Conservation (phyloP, 64 coral and sea anemone genomes). For the Dendrophyllia cribrosa region DNA sequence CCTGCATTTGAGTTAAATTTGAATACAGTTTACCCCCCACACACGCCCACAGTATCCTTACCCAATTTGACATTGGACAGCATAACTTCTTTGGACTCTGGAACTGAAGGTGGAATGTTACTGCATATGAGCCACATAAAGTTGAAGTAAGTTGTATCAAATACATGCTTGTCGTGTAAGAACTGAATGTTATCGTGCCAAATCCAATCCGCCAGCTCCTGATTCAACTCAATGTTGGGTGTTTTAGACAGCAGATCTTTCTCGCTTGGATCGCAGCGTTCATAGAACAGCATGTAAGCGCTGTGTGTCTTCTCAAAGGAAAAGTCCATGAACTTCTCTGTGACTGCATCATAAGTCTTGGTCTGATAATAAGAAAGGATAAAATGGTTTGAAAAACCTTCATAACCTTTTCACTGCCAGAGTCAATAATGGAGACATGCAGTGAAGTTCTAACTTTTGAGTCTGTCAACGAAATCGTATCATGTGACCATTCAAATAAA, state of each 20-base stretch:
- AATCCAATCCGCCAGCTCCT: constrained; percentile 90
- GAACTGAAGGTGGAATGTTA: constrained; percentile 76
- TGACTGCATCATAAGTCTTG: constrained; percentile 97
- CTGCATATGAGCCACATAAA: constrained; percentile 97
- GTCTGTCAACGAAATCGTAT: too few relatives aligned
- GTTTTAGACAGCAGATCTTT: constrained; percentile 30
- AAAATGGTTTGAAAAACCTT: not conserved
- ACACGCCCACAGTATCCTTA: not conserved
- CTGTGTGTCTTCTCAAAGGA: constrained; percentile 99
- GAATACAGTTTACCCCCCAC: too few relatives aligned
- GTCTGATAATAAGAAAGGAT: constrained; percentile 57
- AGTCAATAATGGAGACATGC: not conserved
- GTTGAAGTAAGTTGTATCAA: constrained; percentile 99
- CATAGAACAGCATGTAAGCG: constrained; percentile 99
- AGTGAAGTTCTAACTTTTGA: too few relatives aligned
- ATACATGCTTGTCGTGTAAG: constrained; percentile 95
- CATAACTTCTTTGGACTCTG: constrained; percentile 65
- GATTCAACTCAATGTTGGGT: constrained; percentile 50
- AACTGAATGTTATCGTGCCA: constrained; percentile 99
- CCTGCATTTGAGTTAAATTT: too few relatives aligned
- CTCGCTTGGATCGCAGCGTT: constrained; percentile 73
- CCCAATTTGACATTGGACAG: constrained; percentile 94
- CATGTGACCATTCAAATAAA: too few relatives aligned
- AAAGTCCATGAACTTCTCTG: constrained; percentile 99
- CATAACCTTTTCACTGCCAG: too few relatives aligned